Evolutionary conservation across 1,140 invertebrate species (phyloP).

Genomic region (Sycophaga agraensis): DNA sequence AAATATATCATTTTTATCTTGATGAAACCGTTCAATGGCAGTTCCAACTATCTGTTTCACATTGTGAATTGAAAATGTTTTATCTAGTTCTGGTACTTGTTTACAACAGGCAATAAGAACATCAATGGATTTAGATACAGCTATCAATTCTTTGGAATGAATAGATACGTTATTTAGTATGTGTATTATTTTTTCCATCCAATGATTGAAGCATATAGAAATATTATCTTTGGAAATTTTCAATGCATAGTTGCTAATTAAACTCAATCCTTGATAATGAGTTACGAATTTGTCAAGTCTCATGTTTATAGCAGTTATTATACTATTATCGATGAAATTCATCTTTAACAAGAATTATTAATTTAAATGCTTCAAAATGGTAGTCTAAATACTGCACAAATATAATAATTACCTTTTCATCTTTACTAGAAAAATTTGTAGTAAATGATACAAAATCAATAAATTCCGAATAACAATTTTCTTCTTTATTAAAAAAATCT

Average conservation of each 20-base stretch:
- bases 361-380: neutral
- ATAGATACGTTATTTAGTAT: neutral
- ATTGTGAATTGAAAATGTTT: slow-evolving; percentile 1
- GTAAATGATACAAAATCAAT: neutral
- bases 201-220: slow-evolving; percentile 3
- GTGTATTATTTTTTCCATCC: slow-evolving; percentile 8
- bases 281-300: no score
- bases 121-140: neutral
- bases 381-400: no score
- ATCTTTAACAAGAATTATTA: neutral
- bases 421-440: neutral
- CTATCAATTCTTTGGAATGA: neutral
- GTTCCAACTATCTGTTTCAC: slow-evolving; percentile 8
- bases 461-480: neutral
- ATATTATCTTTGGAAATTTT: slow-evolving; percentile 11
- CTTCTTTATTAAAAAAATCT: slow-evolving; percentile 2
- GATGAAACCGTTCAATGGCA: neutral
- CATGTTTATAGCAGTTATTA: slow-evolving; percentile 11
- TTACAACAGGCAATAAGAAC: neutral
- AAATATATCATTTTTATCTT: neutral
- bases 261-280: slow-evolving; percentile 15
- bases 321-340: neutral
- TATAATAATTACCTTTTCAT: neutral
- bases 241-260: neutral
- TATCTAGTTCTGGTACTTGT: slow-evolving; percentile 14